Percentiles rank a stretch among this genome's conserved stretches.
These are phyloP conservation scores for Dendronephthya gigantea DNA, from an alignment of 64 coral and sea anemone species.

Conservation along the genomic window DNA sequence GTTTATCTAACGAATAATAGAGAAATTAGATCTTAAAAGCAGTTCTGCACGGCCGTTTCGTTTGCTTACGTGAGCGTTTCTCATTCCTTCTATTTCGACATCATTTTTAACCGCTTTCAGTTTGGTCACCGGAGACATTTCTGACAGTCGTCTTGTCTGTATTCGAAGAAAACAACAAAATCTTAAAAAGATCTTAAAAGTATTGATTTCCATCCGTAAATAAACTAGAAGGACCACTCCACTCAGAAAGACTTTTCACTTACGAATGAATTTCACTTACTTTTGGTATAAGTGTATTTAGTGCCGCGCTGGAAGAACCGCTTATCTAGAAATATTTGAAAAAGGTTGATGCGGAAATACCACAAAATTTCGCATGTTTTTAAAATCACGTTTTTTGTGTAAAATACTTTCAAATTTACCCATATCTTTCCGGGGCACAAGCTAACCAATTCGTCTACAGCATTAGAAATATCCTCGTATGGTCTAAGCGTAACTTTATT, in stretches of 20 bases:
- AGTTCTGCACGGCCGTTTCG: too few species aligned
- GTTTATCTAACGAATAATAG: too few species aligned
- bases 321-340: conserved; percentile 69
- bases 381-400: too few species aligned
- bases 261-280: conserved; percentile 31
- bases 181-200: neutral
- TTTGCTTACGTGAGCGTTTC: conserved; percentile 80
- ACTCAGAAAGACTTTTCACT: too few species aligned
- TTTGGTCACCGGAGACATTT: conserved; percentile 50
- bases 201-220: too few species aligned
- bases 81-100: conserved; percentile 79
- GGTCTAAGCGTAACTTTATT: conserved; percentile 36
- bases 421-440: conserved; percentile 48
- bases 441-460: conserved; percentile 36
- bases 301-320: conserved; percentile 62
- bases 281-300: conserved; percentile 58
- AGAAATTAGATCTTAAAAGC: too few species aligned
- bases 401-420: conserved; percentile 39
- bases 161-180: neutral
- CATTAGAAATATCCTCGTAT: conserved; percentile 61
- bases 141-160: conserved; percentile 44
- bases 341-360: neutral
- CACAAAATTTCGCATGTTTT: too few species aligned
- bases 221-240: too few species aligned
- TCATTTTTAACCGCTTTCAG: conserved; percentile 76